Conservation (phyloP, 2,888 invertebrate species). For the Clanis bilineata region DNA sequence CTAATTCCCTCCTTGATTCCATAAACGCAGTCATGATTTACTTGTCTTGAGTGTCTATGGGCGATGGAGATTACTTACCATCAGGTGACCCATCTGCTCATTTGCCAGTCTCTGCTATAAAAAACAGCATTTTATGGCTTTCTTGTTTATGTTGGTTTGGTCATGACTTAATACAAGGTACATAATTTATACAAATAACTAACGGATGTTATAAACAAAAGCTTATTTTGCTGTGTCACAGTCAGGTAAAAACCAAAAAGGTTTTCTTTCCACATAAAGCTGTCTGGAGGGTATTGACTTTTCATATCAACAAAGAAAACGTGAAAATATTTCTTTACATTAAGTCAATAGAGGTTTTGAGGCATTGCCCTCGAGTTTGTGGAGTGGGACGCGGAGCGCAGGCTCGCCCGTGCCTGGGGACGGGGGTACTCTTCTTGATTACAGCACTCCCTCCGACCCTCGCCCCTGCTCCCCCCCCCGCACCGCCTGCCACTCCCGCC, state of each 20-base stretch:
- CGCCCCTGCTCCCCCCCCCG: constrained; percentile 38
- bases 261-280: constrained; percentile 19
- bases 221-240: background rate
- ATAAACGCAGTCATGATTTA: too few species aligned
- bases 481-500: constrained; percentile 23
- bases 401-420: constrained; percentile 64
- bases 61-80: too few species aligned
- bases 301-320: constrained; percentile 69
- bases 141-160: too few species aligned
- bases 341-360: constrained; percentile 79
- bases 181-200: background rate
- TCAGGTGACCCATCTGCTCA: too few species aligned
- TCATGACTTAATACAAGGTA: too few species aligned
- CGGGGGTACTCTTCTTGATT: constrained; percentile 82
- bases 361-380: constrained; percentile 74
- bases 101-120: too few species aligned
- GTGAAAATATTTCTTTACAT: constrained; percentile 69
- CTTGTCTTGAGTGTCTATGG: too few species aligned
- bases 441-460: constrained; percentile 64
- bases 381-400: constrained; percentile 30
- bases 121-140: too few species aligned
- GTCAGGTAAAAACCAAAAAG: background rate
- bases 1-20: too few species aligned
- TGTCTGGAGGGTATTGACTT: constrained; percentile 54
- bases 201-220: background rate